A percentile compares a stretch with the other conserved stretches of the same genome.
phyloP scores from a whole-genome alignment of 2,888 invertebrate genomes.

The Alcis repandata region DNA sequence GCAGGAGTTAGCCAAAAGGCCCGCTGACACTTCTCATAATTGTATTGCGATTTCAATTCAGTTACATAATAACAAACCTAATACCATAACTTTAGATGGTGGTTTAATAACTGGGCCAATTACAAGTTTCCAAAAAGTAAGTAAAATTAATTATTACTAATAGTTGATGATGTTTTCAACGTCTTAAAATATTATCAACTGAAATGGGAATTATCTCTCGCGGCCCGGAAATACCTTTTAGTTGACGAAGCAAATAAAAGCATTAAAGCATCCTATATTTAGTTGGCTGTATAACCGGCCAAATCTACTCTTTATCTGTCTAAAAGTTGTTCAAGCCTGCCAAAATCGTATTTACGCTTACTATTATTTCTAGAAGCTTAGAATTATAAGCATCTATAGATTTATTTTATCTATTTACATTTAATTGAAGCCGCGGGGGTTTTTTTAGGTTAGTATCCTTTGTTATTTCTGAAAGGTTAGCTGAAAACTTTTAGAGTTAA shows the following conservation, averaged over 20 bases:
- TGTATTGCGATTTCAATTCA: too few relatives aligned
- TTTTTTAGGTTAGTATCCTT: background rate
- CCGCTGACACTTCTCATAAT: too few relatives aligned
- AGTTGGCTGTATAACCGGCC: background rate
- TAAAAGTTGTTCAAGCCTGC: background rate
- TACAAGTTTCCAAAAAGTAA: too few relatives aligned
- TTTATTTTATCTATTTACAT: background rate
- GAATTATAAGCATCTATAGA: background rate
- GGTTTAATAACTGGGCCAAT: too few relatives aligned
- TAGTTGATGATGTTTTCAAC: background rate
- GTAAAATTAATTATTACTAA: background rate
- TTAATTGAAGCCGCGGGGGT: background rate
- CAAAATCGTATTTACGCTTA: background rate
- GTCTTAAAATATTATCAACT: background rate
- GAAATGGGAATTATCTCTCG: background rate
- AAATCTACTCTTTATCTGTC: background rate
- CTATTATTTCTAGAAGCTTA: background rate
- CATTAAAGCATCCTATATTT: conserved; percentile 6
- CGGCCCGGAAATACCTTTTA: conserved; percentile 14
- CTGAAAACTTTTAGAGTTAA: background rate
- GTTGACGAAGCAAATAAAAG: conserved; percentile 8
- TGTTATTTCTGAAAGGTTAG: background rate
- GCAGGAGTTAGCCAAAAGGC: too few relatives aligned
- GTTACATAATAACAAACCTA: too few relatives aligned
- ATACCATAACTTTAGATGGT: too few relatives aligned